These are phyloP conservation scores for Drosophila prolongata DNA, from an alignment of 2,888 invertebrate genomes.

Conservation along the genomic window DNA sequence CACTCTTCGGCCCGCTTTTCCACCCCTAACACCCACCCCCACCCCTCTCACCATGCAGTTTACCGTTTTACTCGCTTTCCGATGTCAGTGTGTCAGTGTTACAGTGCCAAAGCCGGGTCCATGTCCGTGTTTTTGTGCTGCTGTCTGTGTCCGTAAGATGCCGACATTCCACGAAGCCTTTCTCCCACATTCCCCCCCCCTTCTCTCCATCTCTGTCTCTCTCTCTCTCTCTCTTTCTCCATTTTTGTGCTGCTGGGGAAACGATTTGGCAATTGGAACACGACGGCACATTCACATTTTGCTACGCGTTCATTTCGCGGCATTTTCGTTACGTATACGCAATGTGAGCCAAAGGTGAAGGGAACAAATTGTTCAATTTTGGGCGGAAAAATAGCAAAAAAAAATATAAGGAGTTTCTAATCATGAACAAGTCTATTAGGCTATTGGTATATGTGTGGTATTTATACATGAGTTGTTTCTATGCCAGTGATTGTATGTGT, in stretches of 20 bases:
- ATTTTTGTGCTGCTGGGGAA: constrained; percentile 44
- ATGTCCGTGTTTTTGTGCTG: constrained; percentile 47
- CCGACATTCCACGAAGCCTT: constrained; percentile 35
- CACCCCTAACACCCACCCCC: not conserved
- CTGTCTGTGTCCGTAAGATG: constrained; percentile 20
- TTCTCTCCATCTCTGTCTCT: not conserved
- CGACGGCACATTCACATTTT: constrained; percentile 25
- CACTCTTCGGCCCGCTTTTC: not conserved
- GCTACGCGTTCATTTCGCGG: constrained; percentile 37
- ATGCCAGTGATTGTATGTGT: not conserved
- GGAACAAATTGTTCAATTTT: constrained; percentile 3
- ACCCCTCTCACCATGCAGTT: not conserved
- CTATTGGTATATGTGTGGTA: not conserved
- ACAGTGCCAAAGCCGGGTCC: constrained; percentile 72
- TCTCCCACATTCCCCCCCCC: constrained; percentile 5
- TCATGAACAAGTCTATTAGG: not conserved
- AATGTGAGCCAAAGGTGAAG: constrained; percentile 15
- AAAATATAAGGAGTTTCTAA: not conserved
- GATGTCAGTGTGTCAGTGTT: constrained; percentile 73
- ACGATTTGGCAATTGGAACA: constrained; percentile 69
- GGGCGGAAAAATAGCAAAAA: not conserved
- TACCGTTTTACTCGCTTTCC: constrained; percentile 2
- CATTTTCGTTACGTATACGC: constrained; percentile 51
- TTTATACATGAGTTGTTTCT: not conserved
- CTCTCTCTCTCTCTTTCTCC: not conserved